Base-by-base conservation (phyloP, 2,797 vertebrate genomes). In the Scomberomorus guttatus region DNA sequence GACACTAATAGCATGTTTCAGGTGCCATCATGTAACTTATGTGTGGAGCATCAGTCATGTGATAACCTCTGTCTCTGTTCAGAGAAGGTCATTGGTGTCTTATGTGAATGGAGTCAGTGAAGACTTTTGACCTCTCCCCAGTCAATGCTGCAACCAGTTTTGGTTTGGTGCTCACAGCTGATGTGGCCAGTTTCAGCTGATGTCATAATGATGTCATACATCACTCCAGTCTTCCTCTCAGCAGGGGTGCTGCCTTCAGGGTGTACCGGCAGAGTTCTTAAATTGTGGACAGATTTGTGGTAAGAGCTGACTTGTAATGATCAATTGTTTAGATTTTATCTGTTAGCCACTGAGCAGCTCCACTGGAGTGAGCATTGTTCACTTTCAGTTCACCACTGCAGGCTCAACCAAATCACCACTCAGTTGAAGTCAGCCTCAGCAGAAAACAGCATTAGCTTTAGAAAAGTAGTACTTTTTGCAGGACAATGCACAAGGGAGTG, bases 161-260 rank as follows among this genome's bases (percentile, higher is more conserved):
- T 37, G 46, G 25, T 37, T 51, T 12, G 15, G 18, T 20, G 46
- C 34, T 39, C 50, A 54, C 76, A 14, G 34, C 44, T 46, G 37
- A 70, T 69, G 55, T 48, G 17, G 22, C 29, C 18, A 42, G 3
- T 64, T 61, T 63, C 27, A 54, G 25, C 59, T 52, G 57, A 74
- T 54, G 62, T 71, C 75, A 54, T 76, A 8, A 63, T 65, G 68
- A 75, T 63, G 32, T 79, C 80, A 88, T 68, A 44, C 59, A 63
- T n/a, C 10, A 18, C 61, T 39, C 25, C 12, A 14, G 12, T 74
- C 25, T 60, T 69, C 44, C 24, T 78, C 52, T 71, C 15, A 67
- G 63, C 42, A 12, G 14, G 20, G 27, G 24, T 58, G 34, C 7
- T 27, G 22, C 9, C 11, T 54, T 55, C 0, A 32, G 25, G 70